Evolutionary conservation across 2,888 invertebrate species (phyloP).

Genomic region (Ernsta delagoae): DNA sequence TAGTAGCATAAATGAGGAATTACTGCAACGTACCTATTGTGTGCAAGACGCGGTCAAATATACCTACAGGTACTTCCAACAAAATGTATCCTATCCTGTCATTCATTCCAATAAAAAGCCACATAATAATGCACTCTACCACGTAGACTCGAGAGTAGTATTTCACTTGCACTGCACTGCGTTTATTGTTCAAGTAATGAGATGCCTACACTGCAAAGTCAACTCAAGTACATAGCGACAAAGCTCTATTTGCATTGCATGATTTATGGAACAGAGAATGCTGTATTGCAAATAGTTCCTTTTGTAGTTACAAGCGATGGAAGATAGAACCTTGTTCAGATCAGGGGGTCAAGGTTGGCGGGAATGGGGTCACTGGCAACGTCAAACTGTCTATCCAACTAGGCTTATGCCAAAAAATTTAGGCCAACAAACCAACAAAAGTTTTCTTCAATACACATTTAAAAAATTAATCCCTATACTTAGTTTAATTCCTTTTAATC

Average conservation of each 20-base stretch:
- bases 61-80: too few relatives aligned
- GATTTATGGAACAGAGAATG: conserved; percentile 14
- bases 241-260: conserved; percentile 21
- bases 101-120: background rate
- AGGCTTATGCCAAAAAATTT: too few relatives aligned
- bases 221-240: conserved; percentile 18
- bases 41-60: too few relatives aligned
- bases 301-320: conserved; percentile 37
- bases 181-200: background rate
- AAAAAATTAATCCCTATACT: too few relatives aligned
- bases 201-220: background rate
- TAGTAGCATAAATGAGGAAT: too few relatives aligned
- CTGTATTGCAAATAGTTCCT: conserved; percentile 39
- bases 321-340: conserved; percentile 40
- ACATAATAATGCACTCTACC: background rate
- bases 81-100: too few relatives aligned
- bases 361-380: conserved; percentile 38
- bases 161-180: conserved; percentile 19
- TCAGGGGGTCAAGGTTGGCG: conserved; percentile 47
- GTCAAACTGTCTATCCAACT: conserved; percentile 18
- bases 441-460: background rate
- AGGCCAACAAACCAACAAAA: background rate
- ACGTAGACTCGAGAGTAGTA: background rate
- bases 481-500: too few relatives aligned
- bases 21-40: too few relatives aligned